Percentiles rank a stretch among this genome's conserved stretches.
Evolutionary conservation across 1,140 invertebrate species (phyloP).

Genomic region (Lasaia peninsularis): DNA sequence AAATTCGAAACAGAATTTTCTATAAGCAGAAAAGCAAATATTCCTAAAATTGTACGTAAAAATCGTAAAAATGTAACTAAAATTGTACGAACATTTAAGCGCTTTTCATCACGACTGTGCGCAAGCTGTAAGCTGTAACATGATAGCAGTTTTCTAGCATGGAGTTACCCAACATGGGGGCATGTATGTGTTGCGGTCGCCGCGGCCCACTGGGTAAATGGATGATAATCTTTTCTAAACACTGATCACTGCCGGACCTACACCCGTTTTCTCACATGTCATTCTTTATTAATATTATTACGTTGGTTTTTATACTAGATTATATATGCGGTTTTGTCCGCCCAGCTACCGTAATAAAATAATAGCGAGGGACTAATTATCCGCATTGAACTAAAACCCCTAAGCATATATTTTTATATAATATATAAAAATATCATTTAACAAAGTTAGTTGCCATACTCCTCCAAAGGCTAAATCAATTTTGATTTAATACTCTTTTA

Average conservation of each 20-base stretch:
- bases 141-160: constrained; percentile 10
- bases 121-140: background rate
- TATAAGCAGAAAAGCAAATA: too few relatives aligned
- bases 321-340: too few relatives aligned
- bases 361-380: background rate
- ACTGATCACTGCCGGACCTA: constrained; percentile 46
- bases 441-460: too few relatives aligned
- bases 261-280: background rate
- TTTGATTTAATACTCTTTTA: too few relatives aligned
- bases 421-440: too few relatives aligned
- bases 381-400: too few relatives aligned
- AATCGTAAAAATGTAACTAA: too few relatives aligned
- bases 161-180: constrained; percentile 17
- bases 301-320: background rate
- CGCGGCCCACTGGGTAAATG: constrained; percentile 59
- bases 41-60: too few relatives aligned
- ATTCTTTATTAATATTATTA: background rate
- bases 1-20: too few relatives aligned
- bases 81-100: too few relatives aligned
- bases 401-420: too few relatives aligned
- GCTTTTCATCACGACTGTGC: constrained; percentile 3
- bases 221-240: constrained; percentile 65
- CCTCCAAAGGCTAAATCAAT: too few relatives aligned
- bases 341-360: background rate
- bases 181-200: constrained; percentile 49